Percentiles rank a stretch among this genome's conserved stretches.
These are phyloP conservation scores for Elephas maximus DNA, from an alignment of 2,113 vertebrate genomes.

Conservation along the genomic window DNA sequence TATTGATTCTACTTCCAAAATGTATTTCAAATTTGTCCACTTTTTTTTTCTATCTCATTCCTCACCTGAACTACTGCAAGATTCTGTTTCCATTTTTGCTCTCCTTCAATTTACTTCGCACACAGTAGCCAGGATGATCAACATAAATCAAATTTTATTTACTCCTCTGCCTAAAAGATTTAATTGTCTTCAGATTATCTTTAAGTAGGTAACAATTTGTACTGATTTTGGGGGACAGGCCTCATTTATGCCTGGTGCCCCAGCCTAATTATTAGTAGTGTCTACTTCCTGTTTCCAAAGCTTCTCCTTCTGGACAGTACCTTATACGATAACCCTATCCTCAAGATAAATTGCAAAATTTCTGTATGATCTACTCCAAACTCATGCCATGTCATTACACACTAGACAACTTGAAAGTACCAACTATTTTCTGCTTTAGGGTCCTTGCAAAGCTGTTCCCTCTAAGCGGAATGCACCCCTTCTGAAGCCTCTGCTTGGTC, in stretches of 20 bases:
- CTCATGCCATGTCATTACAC: neutral
- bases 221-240: neutral
- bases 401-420: neutral
- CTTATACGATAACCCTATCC: neutral
- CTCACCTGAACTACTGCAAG: neutral
- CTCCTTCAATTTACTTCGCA: neutral
- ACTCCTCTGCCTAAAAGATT: neutral
- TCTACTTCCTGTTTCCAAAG: neutral
- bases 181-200: constrained; percentile 27
- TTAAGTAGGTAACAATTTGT: constrained; percentile 17
- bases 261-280: constrained; percentile 5
- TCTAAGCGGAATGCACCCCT: neutral
- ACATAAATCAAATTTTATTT: neutral
- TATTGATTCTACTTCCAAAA: neutral
- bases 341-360: constrained; percentile 53
- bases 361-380: neutral
- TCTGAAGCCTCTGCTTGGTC: neutral
- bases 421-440: neutral
- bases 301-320: neutral
- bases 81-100: neutral
- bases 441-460: neutral
- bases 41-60: neutral
- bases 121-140: neutral
- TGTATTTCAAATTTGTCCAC: neutral
- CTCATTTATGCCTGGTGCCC: neutral